Evolutionary conservation across 2,113 vertebrate species (phyloP).

Genomic region (Leptobrachium ailaonicum): DNA sequence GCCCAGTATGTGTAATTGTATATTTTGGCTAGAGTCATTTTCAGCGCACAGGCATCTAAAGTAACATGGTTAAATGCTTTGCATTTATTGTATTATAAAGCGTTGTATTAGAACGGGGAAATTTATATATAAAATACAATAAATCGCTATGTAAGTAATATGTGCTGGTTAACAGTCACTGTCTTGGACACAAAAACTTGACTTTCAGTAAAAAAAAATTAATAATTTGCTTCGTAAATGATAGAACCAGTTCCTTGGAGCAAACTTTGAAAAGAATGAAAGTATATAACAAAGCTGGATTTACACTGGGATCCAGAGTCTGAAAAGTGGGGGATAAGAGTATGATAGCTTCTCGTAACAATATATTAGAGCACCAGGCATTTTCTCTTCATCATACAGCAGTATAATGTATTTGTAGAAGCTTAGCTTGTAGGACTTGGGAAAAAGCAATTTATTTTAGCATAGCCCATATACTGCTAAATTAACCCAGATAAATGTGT

Average conservation of each 20-base stretch:
- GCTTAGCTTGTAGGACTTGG: conserved; percentile 24
- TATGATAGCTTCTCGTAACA: conserved; percentile 37
- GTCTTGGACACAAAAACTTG: too few relatives aligned
- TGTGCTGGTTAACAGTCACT: too few relatives aligned
- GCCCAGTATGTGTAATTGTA: not conserved
- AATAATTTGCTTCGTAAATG: not conserved
- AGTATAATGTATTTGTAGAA: conserved; percentile 46
- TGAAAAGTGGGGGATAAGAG: conserved; percentile 37
- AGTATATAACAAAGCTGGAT: conserved; percentile 5
- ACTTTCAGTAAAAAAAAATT: too few relatives aligned
- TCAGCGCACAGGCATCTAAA: not conserved
- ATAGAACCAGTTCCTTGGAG: not conserved
- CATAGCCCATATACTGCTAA: conserved; percentile 49
- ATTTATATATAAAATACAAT: too few relatives aligned
- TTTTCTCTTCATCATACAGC: conserved; percentile 25
- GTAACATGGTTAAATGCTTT: not conserved
- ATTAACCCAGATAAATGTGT: conserved; percentile 50
- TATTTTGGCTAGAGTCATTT: not conserved
- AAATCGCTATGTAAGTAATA: too few relatives aligned
- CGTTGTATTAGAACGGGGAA: too few relatives aligned
- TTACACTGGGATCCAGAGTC: conserved; percentile 27
- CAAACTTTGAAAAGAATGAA: conserved; percentile 24
- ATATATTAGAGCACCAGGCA: conserved; percentile 46
- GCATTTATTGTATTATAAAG: not conserved
- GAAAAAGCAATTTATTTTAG: conserved; percentile 54